Evolutionary conservation across 2,888 invertebrate genomes (phyloP), one percentile per base, ranked within the genome.

Genomic region (Hecatera dysodea): DNA sequence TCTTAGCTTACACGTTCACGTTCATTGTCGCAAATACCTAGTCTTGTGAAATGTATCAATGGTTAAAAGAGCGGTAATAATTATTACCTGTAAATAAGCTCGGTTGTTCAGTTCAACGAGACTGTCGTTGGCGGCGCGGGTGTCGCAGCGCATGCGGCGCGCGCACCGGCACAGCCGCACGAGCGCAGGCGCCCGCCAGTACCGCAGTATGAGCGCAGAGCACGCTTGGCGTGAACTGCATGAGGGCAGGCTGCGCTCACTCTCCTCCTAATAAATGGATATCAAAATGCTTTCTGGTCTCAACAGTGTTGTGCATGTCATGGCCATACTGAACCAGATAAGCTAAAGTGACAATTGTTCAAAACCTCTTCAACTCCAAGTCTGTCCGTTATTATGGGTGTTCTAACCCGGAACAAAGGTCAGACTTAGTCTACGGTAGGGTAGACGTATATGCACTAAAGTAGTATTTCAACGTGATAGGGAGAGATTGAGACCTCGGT

Each of bases 141-240:
- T 69, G 82, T 93, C 92, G 86, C 96, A 94, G 71, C 90, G 91
- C 75, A 85, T 92, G 11, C 96, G 95, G 22, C 95, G 95, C 48
- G 95, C 92, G 90, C 97, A 97, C 63, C 96, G 96, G 79, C 97
- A 97, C 64, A 97, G 91, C 19, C 97, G 94, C 89, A 97, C 95
- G 0, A 97, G 96, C 73, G 97, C 95, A 36, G 94, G 91, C 55
- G 96, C 93, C 65, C 96, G 92, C 97, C 97, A 97, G 91, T 96
- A 96, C 57, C 97, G 93, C 84, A 88, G 90, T 82, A 97, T 90
- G 80, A 96, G 90, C 73, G 96, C 95, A 62, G 96, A 95, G 88
- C 97, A 97, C 48, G 96, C 96, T 72, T 93, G 95, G 17, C 93
- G 91, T 71, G 75, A 82, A 11, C 75, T 83, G 87, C 97, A 97